Conservation (phyloP, 2,113 vertebrate species). For the Fregetta grallaria region DNA sequence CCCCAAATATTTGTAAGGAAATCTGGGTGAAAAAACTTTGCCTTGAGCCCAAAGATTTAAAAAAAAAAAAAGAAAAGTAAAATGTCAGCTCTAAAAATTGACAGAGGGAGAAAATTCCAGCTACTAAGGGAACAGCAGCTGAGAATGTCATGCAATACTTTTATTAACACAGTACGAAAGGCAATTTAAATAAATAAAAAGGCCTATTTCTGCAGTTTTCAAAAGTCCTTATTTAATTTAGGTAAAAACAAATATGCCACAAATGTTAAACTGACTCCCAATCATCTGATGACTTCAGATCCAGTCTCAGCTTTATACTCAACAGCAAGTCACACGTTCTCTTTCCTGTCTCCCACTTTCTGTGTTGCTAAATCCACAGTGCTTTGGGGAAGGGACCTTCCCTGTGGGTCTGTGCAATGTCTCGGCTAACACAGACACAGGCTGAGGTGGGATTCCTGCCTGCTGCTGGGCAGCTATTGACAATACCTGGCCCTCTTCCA, state of each 20-base stretch:
- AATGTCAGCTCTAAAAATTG: slow-evolving; percentile 41
- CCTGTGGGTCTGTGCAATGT: too few species aligned
- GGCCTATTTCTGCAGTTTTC: neutral
- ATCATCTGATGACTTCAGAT: neutral
- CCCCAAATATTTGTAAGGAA: slow-evolving; percentile 32
- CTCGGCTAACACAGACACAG: neutral
- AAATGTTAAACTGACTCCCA: neutral
- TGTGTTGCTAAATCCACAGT: neutral
- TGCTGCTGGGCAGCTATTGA: neutral
- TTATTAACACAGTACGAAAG: neutral
- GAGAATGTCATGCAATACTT: slow-evolving; percentile 43
- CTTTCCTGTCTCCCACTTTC: neutral
- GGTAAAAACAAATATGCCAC: neutral
- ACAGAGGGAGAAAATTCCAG: neutral
- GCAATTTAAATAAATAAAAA: slow-evolving; percentile 54
- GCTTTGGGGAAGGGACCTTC: neutral
- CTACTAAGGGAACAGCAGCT: neutral
- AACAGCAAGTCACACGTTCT: neutral
- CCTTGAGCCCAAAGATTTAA: slow-evolving; percentile 8
- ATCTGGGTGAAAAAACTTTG: slow-evolving; percentile 26
- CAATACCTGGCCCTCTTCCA: neutral
- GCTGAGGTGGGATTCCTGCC: neutral
- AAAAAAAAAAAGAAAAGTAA: neutral
- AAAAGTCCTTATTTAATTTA: slow-evolving; percentile 9
- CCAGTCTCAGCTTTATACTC: neutral